These are phyloP conservation scores for Cardiocondyla obscurior DNA, from an alignment of 1,140 invertebrate genomes.

Conservation along the genomic window DNA sequence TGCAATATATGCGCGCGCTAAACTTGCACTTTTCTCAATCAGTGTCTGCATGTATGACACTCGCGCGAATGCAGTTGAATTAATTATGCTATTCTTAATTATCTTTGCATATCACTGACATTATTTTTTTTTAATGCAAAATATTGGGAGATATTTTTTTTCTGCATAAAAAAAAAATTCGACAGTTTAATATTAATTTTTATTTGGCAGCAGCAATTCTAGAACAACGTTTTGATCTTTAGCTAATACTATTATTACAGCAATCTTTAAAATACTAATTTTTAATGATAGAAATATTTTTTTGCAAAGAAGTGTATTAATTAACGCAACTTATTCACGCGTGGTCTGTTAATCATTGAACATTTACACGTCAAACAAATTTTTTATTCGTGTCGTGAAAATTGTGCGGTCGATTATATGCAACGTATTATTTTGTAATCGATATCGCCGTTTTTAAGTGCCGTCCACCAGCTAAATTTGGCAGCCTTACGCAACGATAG, in stretches of 20 bases:
- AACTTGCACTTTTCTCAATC: background rate
- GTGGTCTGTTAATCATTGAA: background rate
- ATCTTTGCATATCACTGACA: background rate
- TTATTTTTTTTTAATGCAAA: background rate
- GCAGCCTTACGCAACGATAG: slow-evolving; percentile 73
- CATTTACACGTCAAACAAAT: background rate
- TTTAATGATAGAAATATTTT: slow-evolving; percentile 7
- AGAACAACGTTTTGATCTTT: background rate
- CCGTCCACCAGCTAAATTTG: slow-evolving; percentile 81
- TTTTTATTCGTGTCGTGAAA: slow-evolving; percentile 23
- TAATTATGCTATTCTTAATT: background rate
- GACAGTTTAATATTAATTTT: background rate
- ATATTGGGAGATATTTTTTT: background rate
- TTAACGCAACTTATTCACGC: background rate
- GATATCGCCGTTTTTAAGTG: slow-evolving; percentile 81
- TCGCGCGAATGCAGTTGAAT: background rate
- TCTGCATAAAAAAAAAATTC: background rate
- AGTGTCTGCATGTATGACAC: background rate
- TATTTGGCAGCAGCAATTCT: background rate
- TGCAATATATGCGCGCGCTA: background rate
- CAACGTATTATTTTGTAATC: slow-evolving; percentile 78
- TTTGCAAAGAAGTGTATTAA: background rate
- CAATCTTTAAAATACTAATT: background rate
- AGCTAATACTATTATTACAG: background rate
- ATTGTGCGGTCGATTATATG: slow-evolving; percentile 18